Conservation (phyloP, 2,888 invertebrate genomes). For the Epicampocera succincta region DNA sequence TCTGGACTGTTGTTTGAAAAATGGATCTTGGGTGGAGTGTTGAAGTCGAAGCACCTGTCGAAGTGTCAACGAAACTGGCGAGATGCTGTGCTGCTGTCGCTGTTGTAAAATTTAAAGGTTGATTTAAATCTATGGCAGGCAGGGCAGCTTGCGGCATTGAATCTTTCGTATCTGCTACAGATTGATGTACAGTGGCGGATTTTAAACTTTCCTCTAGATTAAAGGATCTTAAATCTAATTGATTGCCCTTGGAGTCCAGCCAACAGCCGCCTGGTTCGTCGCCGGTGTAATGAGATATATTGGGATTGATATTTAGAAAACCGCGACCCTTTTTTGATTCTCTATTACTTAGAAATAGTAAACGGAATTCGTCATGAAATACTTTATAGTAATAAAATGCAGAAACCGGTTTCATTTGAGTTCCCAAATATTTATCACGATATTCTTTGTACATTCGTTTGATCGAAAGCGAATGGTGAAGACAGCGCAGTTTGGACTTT, state of each 20-base stretch:
- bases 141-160: conserved; percentile 23
- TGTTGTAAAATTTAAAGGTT: conserved; percentile 54
- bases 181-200: background rate
- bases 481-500: conserved; percentile 68
- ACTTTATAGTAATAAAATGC: conserved; percentile 66
- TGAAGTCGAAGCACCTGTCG: background rate
- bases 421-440: conserved; percentile 55
- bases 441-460: conserved; percentile 71
- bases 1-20: conserved; percentile 56
- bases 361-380: conserved; percentile 70
- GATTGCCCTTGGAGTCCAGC: conserved; percentile 57
- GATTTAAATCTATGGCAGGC: conserved; percentile 40
- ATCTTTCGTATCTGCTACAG: conserved; percentile 13
- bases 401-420: conserved; percentile 63
- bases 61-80: conserved; percentile 56
- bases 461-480: conserved; percentile 70
- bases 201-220: conserved; percentile 46
- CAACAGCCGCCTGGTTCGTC: conserved; percentile 71
- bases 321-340: conserved; percentile 58
- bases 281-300: conserved; percentile 70
- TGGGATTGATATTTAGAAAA: conserved; percentile 66
- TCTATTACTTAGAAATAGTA: conserved; percentile 66
- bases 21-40: conserved; percentile 56
- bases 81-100: conserved; percentile 57
- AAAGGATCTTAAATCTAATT: conserved; percentile 24